Base-by-base conservation (phyloP, 2,113 vertebrate species). In the Rhizomys pruinosus region DNA sequence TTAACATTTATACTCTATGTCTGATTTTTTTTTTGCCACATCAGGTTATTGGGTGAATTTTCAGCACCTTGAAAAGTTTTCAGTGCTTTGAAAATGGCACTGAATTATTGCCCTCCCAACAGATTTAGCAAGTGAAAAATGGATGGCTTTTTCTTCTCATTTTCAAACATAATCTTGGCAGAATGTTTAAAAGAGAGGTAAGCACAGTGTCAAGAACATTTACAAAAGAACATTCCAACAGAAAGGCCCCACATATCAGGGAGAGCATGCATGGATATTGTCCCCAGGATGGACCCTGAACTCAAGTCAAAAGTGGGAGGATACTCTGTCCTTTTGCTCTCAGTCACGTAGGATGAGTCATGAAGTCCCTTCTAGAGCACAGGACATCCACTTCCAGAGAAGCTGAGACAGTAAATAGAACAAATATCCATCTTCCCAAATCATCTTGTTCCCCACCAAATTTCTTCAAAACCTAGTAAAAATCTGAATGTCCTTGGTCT, bases 91-190 rank as follows among this genome's bases (percentile, higher is more conserved):
- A 93, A 84, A 87, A 61, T 15, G 34, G 69, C 23, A 22, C 63
- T 66, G 37, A 93, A 44, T 42, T 92, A n/a, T 66, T 94, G 92
- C 29, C 81, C 64, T 90, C 91, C 47, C 42, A 68, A 74, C 39
- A 93, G 71, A 90, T 84, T 73, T 77, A 91, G 80, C 44, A 90
- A 72, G 52, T 90, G 85, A 92, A 93, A 95, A 55, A 69, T 73
- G 61, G 61, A 76, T n/a, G 13, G 25, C n/a, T 59, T 34, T 84
- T 47, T 64, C n/a, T 10, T 23, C 3, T 0, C n/a, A 44, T 90
- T 90, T 95, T 89, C 61, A 95, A 95, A 87, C 74, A 73, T 59
- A 94, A 96, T 93, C 79, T 96, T 91, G 94, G 92, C 95, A 95
- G 89, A 84, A 66, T 88, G 89, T 92, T 96, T 94, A 86, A 77